Base-by-base conservation (phyloP, 2,797 vertebrate genomes). In the Enteromius unitaeniatus region DNA sequence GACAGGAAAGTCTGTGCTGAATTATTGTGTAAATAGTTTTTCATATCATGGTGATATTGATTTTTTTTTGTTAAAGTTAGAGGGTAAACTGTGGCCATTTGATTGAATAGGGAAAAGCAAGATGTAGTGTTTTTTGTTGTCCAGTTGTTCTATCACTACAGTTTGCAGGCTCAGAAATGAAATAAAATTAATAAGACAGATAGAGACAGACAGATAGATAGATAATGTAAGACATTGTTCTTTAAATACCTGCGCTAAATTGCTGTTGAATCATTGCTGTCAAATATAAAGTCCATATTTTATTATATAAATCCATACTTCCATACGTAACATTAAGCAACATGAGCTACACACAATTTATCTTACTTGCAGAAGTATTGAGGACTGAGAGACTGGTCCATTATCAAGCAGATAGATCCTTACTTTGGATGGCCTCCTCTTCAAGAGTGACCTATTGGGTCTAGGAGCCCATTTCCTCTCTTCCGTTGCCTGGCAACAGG, bases 401-500 rank as follows among this genome's bases (percentile, higher is more conserved):
- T 89, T 89, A 90, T 86, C 85, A 83, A 81, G 28, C 83, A 81
- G 87, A 89, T 84, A 86, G 82, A 86, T 84, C 87, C 85, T 79
- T 49, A 84, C 82, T 88, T 87, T 76, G 82, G 84, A 84, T 80
- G 77, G 77, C 83, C 86, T 85, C 84, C 84, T 89, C 84, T 88
- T 91, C 87, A 86, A 77, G 49, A 84, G 75, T 89, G 88, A 86
- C 86, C 88, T 90, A 86, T 88, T 40, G 31, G 85, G 81, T 86
- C 74, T 68, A 81, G 47, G 45, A 82, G 68, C 79, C 84, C 80
- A 89, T 87, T 91, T 90, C 65, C 85, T 84, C 79, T 88, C 81
- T 82, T 84, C 40, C 72, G 87, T 89, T 85, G 86, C 88, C 80
- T 89, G 88, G 89, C 92, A 91, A 93, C 87, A 62, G 47, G 75